These are phyloP conservation scores for Elegia similella DNA, from an alignment of 2,888 invertebrate species.

Conservation along the genomic window DNA sequence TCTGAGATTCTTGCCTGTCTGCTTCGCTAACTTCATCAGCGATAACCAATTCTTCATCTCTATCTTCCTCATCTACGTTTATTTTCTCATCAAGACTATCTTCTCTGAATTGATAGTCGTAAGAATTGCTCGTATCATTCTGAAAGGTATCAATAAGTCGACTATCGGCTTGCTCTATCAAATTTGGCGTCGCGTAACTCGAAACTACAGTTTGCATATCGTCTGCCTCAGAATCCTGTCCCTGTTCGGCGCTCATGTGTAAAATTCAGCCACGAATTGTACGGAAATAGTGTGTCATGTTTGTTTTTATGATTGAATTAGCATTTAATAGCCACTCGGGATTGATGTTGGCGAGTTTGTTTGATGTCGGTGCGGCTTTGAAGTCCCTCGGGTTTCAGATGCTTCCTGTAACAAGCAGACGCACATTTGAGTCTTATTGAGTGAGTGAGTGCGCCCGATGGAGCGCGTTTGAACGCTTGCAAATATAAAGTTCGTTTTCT, in stretches of 20 bases:
- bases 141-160: constrained; percentile 40
- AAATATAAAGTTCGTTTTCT: background rate
- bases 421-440: constrained; percentile 55
- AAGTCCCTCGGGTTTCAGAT: constrained; percentile 51
- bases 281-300: constrained; percentile 67
- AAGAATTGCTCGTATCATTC: constrained; percentile 33
- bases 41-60: constrained; percentile 51
- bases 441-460: constrained; percentile 38
- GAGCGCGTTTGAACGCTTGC: constrained; percentile 1
- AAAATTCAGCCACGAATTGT: constrained; percentile 38
- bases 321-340: constrained; percentile 59
- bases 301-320: constrained; percentile 77
- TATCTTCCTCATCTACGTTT: constrained; percentile 57
- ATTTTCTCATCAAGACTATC: constrained; percentile 58
- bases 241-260: constrained; percentile 65
- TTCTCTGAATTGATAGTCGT: constrained; percentile 39
- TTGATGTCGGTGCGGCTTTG: constrained; percentile 63
- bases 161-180: constrained; percentile 48
- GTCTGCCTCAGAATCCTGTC: constrained; percentile 34
- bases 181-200: constrained; percentile 50
- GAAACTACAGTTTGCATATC: constrained; percentile 71
- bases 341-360: constrained; percentile 49
- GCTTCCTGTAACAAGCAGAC: constrained; percentile 69
- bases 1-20: constrained; percentile 36
- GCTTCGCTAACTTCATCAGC: constrained; percentile 38